Evolutionary conservation across 1,140 invertebrate species (phyloP), one percentile per base, ranked within the genome.

Genomic region (Ceratoteleas bidentatus): DNA sequence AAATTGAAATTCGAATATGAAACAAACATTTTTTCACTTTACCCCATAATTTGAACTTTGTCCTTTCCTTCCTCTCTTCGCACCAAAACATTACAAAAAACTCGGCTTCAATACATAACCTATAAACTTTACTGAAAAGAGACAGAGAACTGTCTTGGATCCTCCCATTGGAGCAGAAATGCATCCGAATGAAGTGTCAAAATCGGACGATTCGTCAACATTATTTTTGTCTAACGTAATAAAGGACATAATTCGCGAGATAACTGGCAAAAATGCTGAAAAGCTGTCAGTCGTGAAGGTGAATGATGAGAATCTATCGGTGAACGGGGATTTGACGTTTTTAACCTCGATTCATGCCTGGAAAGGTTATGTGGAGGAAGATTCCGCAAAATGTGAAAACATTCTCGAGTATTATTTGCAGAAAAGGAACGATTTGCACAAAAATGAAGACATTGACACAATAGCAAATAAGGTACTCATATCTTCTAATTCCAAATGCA

Each of bases 241-340:
- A 13, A 62, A 81, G 11, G 52, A 83, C 13, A 80, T 88, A 56
- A 57, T 78, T 5, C 24, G 57, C 11, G 74, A 84, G 79, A 65
- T 87, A 10, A 84, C 75, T 36, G 85, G 64, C 15, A 16, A 33
- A 61, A 6, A 64, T 61, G 43, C 15, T n/a, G 61, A 73, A 79
- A 81, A 75, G 40, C 36, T 58, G 13, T 77, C 81, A 16, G 8
- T 85, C n/a, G 87, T 94, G 9, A 93, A 92, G 87, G 86, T 90
- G 81, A 93, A 93, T 74, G 85, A 81, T 6, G 88, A 91, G 47
- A 90, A 92, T 76, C 85, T 92, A 11, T 60, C 80, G 24, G 81
- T 53, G 38, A 87, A 90, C 68, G 93, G 93, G 36, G 93, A 94
- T 40, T 88, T 93, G 8, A 92, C 90, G 87, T 93, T 93, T 85